Evolutionary conservation across 2,888 invertebrate genomes (phyloP), one percentile per base, ranked within the genome.

Genomic region (Clivina fossor): DNA sequence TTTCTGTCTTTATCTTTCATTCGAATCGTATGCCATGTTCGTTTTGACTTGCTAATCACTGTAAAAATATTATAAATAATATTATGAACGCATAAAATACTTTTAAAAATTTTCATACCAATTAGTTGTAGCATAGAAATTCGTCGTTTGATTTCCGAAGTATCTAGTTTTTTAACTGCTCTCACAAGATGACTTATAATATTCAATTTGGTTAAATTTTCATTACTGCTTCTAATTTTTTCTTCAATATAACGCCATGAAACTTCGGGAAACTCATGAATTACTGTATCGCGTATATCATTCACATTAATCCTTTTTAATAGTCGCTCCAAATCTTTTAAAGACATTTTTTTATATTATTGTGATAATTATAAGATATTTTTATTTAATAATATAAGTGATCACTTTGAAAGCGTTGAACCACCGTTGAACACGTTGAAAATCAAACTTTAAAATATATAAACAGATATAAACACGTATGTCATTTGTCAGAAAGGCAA

Each of bases 251-350:
- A 30, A 41, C 13, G 15, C 51, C 51, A 51, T 2, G 41, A 33
- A 8, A 33, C 22, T 43, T 51, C 43, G 20, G 41, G 51, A 24
- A 51, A 51, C 24, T 33, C 33, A 20, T 22, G 22, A 24, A 41
- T 4, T 1, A 33, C 43, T 41, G 43, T 15, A 43, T 43, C 51
- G 18, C 41, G 43, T 40, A 51, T 11, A 33, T 51, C 43, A 43
- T 51, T 41, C 8, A 51, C 4, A 33, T 20, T 51, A 40, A 51
- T 43, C 1, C 22, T 5, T 19, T 43, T 51, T 51, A 51, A 43
- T 15, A 16, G 22, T 44, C 7, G 9, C 13, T 30, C 30, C 11
- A 44, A 30, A 4, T 28, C 32, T 4, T 44, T 15, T 2, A 44
- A 30, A 30, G n/a, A n/a, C n/a, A n/a, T n/a, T n/a, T n/a, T n/a